Percentiles rank a stretch among this genome's conserved stretches.
Conservation (phyloP, 2,888 invertebrate genomes). For the Dioctria rufipes region DNA sequence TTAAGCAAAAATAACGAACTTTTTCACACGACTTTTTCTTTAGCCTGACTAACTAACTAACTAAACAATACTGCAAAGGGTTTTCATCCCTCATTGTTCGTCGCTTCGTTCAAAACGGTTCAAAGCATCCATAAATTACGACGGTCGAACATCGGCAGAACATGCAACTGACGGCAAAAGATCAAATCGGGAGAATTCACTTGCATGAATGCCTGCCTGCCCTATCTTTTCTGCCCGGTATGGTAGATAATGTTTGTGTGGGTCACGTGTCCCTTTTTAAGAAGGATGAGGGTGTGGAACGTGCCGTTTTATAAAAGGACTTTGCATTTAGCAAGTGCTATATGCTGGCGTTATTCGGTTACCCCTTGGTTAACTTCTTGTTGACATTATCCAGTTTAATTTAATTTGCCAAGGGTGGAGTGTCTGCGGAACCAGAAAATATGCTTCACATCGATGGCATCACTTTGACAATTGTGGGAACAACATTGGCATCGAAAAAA, state of each 20-base stretch:
- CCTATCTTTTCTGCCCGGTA: too few species aligned
- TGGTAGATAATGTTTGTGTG: not conserved
- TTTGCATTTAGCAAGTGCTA: slow-evolving; percentile 39
- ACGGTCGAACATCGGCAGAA: not conserved
- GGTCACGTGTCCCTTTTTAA: slow-evolving; percentile 45
- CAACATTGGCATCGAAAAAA: not conserved
- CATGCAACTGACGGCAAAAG: slow-evolving; percentile 40
- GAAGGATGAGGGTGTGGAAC: slow-evolving; percentile 46
- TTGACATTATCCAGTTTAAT: slow-evolving; percentile 43
- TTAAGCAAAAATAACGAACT: slow-evolving; percentile 3
- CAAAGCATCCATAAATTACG: slow-evolving; percentile 38
- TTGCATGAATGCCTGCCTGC: slow-evolving; percentile 10
- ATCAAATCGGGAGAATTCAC: slow-evolving; percentile 37
- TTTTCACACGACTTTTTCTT: slow-evolving; percentile 23
- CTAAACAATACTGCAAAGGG: slow-evolving; percentile 10
- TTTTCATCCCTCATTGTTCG: not conserved
- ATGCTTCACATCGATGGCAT: slow-evolving; percentile 39
- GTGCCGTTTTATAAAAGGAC: slow-evolving; percentile 16
- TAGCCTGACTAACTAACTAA: not conserved
- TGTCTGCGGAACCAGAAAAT: slow-evolving; percentile 20
- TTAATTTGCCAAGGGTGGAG: slow-evolving; percentile 44
- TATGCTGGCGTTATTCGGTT: slow-evolving; percentile 21
- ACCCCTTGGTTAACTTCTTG: slow-evolving; percentile 48
- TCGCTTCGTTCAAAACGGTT: too few species aligned
- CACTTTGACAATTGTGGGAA: slow-evolving; percentile 35